These are phyloP conservation scores for Allygus modestus DNA, from an alignment of 2,888 invertebrate species.

Conservation along the genomic window DNA sequence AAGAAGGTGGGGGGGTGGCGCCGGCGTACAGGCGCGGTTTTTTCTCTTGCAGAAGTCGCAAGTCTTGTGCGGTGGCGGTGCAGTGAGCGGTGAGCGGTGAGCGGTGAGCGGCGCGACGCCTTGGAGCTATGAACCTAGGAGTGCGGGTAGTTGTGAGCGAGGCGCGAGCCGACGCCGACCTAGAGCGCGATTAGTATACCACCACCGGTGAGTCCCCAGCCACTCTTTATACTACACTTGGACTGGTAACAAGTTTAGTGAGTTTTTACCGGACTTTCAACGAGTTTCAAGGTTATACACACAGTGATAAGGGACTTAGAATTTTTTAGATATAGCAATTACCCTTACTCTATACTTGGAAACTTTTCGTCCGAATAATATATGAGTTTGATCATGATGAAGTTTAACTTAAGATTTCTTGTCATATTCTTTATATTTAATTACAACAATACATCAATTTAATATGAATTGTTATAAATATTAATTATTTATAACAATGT, in stretches of 20 bases:
- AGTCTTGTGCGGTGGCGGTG: slow-evolving; percentile 35
- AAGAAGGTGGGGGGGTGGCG: slow-evolving; percentile 60
- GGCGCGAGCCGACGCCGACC: background rate
- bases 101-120: background rate
- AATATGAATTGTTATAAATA: no score
- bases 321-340: background rate
- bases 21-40: slow-evolving; percentile 61
- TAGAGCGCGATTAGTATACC: background rate
- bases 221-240: no score
- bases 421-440: no score
- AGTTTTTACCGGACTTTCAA: background rate
- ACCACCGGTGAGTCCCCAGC: background rate
- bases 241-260: background rate
- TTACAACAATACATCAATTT: no score
- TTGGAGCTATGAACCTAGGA: slow-evolving; percentile 2
- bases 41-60: slow-evolving; percentile 59
- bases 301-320: background rate
- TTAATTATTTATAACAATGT: no score
- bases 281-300: background rate
- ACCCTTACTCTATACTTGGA: no score
- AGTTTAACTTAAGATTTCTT: no score
- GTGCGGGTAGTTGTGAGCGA: slow-evolving; percentile 17
- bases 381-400: no score
- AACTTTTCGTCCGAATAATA: no score
- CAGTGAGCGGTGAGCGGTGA: slow-evolving; percentile 30